Percentiles rank a stretch among this genome's conserved stretches.
phyloP scores from a whole-genome alignment of 2,888 invertebrate species.

The Thecophora atra region DNA sequence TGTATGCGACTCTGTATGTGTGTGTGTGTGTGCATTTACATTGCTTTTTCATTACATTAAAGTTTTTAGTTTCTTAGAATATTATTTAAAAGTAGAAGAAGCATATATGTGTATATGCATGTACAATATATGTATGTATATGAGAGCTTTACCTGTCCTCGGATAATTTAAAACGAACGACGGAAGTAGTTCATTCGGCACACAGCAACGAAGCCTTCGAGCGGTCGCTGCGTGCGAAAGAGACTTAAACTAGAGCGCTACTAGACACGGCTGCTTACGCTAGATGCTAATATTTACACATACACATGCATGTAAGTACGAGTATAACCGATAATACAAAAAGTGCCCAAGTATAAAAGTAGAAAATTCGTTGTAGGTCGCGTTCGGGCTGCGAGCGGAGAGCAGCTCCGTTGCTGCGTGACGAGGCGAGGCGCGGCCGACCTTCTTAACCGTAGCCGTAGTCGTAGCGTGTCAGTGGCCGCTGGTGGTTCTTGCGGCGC shows the following conservation, averaged over 20 bases:
- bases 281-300: neutral
- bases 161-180: no score
- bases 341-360: neutral
- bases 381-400: neutral
- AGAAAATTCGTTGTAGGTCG: neutral
- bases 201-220: no score
- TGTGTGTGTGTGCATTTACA: no score
- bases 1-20: no score
- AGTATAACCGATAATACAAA: neutral
- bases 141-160: no score
- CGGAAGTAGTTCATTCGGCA: no score
- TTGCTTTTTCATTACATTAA: no score
- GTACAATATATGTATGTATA: no score
- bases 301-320: neutral
- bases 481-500: constrained; percentile 47
- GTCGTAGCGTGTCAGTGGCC: constrained; percentile 42
- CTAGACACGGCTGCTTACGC: constrained; percentile 12
- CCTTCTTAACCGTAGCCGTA: constrained; percentile 52
- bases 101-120: neutral
- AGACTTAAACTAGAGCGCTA: constrained; percentile 10
- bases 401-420: no score
- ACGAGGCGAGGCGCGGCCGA: neutral
- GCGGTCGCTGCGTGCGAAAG: neutral
- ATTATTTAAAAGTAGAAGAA: neutral
- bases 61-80: no score